Percentiles rank a stretch among this genome's conserved stretches.
These are phyloP conservation scores for Drosophila formosana DNA, from an alignment of 2,888 invertebrate genomes.

Conservation along the genomic window DNA sequence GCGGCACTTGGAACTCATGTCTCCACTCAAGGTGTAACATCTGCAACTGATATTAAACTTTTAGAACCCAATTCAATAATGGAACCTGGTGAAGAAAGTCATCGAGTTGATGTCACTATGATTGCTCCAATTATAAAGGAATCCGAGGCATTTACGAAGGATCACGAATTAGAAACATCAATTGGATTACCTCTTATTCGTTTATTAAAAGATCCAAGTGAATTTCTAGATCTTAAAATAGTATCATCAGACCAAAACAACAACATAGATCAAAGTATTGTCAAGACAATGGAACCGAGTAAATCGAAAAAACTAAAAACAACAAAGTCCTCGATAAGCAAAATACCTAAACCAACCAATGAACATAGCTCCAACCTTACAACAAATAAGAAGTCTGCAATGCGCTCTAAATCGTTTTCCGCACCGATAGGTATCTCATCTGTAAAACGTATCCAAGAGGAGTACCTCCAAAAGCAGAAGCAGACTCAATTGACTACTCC, in stretches of 20 bases:
- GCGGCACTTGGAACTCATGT: background rate
- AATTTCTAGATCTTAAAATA: constrained; percentile 70
- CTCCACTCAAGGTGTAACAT: background rate
- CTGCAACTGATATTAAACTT: background rate
- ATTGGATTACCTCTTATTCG: constrained; percentile 44
- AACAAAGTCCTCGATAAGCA: constrained; percentile 56
- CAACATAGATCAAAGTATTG: constrained; percentile 12
- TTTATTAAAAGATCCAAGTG: constrained; percentile 65
- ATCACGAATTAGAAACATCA: constrained; percentile 12
- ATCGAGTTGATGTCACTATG: background rate
- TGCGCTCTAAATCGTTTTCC: constrained; percentile 84
- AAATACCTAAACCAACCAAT: constrained; percentile 76
- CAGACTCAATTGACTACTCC: constrained; percentile 53
- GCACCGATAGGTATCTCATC: constrained; percentile 84
- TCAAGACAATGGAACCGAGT: constrained; percentile 25
- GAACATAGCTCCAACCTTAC: no score
- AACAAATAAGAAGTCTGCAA: no score
- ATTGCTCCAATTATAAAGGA: background rate
- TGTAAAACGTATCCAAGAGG: constrained; percentile 83
- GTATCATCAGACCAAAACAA: constrained; percentile 43
- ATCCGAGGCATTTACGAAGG: background rate
- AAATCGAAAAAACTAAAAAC: constrained; percentile 28
- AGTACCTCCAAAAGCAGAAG: constrained; percentile 81
- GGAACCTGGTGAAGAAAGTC: background rate
- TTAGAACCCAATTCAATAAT: background rate